A percentile compares a stretch with the other conserved stretches of the same genome.
phyloP scores from a whole-genome alignment of 2,113 vertebrate species.

The Dasyprocta punctata region DNA sequence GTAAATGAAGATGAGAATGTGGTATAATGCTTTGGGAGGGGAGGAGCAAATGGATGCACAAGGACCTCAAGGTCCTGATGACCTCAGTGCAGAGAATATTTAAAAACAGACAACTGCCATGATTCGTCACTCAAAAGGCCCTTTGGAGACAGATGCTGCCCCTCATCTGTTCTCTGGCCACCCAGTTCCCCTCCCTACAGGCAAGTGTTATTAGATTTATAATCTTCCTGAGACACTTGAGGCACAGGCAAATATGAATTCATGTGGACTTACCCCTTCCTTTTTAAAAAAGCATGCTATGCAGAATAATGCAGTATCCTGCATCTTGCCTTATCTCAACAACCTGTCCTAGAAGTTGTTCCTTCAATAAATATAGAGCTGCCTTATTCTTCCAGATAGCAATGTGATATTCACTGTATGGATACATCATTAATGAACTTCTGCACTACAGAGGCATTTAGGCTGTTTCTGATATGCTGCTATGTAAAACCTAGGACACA shows the following conservation, averaged over 20 bases:
- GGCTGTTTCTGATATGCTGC: background rate
- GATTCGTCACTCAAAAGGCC: slow-evolving; percentile 10
- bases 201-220: background rate
- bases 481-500: background rate
- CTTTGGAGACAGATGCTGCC: background rate
- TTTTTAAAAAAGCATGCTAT: background rate
- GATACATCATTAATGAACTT: background rate
- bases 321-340: slow-evolving; percentile 8
- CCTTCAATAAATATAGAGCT: background rate
- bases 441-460: background rate
- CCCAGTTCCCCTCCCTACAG: background rate
- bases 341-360: background rate
- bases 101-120: background rate
- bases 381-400: background rate
- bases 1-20: slow-evolving; percentile 27
- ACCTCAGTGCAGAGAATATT: background rate
- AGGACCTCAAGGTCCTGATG: background rate
- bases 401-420: background rate
- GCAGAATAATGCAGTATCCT: background rate
- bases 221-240: background rate
- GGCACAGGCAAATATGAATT: background rate
- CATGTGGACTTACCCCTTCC: background rate
- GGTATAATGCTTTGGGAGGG: background rate
- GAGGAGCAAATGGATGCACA: background rate
- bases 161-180: background rate